A percentile compares a stretch with the other conserved stretches of the same genome.
Conservation (phyloP, 2,888 invertebrate species). For the Epinotia brunnichana region DNA sequence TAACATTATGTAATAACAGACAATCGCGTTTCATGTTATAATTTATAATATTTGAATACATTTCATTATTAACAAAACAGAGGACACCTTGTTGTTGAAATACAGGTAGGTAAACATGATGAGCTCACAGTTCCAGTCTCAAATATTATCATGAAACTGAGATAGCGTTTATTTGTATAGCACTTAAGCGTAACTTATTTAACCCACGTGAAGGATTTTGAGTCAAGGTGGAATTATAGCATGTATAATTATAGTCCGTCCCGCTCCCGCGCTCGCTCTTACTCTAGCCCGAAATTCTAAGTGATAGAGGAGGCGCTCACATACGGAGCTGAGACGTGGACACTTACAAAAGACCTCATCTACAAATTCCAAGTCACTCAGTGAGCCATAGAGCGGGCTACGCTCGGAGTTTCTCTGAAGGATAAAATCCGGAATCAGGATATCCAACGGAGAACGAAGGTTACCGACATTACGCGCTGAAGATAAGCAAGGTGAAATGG, state of each 20-base stretch:
- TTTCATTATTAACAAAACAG: slow-evolving; percentile 12
- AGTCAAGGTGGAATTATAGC: slow-evolving; percentile 1
- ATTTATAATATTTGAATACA: slow-evolving; percentile 3
- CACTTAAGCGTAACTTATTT: slow-evolving; percentile 13
- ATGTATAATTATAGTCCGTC: background rate
- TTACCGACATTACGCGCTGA: too few species aligned
- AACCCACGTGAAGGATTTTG: background rate
- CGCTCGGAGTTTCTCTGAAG: too few species aligned
- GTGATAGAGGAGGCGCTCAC: too few species aligned
- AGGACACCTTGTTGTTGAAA: slow-evolving; percentile 16
- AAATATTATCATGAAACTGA: slow-evolving; percentile 26
- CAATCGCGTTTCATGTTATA: background rate
- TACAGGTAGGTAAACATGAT: slow-evolving; percentile 26
- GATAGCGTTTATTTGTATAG: slow-evolving; percentile 34
- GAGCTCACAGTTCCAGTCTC: slow-evolving; percentile 26
- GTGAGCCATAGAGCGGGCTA: too few species aligned
- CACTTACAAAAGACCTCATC: too few species aligned
- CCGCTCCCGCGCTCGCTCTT: background rate
- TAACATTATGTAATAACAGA: background rate
- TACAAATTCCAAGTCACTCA: too few species aligned
- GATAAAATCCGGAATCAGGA: too few species aligned
- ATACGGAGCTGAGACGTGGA: too few species aligned
- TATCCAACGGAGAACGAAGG: too few species aligned
- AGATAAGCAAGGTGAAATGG: too few species aligned
- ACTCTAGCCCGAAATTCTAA: too few species aligned